Evolutionary conservation across 1,140 invertebrate species (phyloP).

Genomic region (Anagrus nilaparvatae): DNA sequence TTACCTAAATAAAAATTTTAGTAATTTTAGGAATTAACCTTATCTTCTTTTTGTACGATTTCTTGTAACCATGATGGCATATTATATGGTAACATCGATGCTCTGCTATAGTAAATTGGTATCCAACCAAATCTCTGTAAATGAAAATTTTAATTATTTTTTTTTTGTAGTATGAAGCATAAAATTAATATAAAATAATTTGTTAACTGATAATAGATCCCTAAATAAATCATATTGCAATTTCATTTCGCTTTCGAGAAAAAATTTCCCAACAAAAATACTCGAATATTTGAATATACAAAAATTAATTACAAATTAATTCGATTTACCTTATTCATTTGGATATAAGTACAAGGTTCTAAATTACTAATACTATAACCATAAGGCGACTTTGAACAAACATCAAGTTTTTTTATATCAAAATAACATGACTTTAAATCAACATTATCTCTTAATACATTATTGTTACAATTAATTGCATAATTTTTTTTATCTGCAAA

Average conservation of each 20-base stretch:
- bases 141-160: conserved; percentile 13
- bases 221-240: not conserved
- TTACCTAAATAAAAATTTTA: not conserved
- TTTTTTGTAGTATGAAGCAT: too few relatives aligned
- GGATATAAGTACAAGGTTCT: conserved; percentile 71
- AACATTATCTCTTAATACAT: not conserved
- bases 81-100: conserved; percentile 45
- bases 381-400: conserved; percentile 39
- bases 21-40: conserved; percentile 22
- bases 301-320: too few relatives aligned
- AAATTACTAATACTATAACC: conserved; percentile 49
- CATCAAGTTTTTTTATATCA: conserved; percentile 19
- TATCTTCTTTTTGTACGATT: conserved; percentile 38
- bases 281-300: too few relatives aligned
- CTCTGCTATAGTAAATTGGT: conserved; percentile 57
- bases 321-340: conserved; percentile 63
- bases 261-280: not conserved
- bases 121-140: conserved; percentile 57
- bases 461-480: conserved; percentile 13
- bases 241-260: too few relatives aligned
- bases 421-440: conserved; percentile 25
- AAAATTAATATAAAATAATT: not conserved
- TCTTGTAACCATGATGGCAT: conserved; percentile 56
- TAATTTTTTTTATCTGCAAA: conserved; percentile 17
- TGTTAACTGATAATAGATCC: not conserved